Base-by-base conservation (phyloP, 1,140 invertebrate species). In the Triops longicaudatus region DNA sequence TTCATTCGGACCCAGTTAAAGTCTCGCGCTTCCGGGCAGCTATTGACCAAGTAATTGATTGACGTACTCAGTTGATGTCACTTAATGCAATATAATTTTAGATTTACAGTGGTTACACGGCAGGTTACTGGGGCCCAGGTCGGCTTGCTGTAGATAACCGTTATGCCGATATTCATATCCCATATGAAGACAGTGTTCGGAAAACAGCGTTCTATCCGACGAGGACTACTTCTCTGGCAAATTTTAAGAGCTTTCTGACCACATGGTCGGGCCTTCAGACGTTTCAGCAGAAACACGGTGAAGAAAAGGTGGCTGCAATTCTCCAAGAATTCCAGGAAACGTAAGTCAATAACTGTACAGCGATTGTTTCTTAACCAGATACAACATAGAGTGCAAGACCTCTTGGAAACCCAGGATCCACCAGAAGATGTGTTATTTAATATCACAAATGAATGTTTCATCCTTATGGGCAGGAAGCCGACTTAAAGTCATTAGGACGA, bases 201-300 rank as follows among this genome's bases (percentile, higher is more conserved):
- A 78, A 14, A 44, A 9, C 26, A 17, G 31, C 26, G 73, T 71
- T 73, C 14, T 22, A 74, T 72, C 26, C 43, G 71, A 50, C 76
- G 26, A 12, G 73, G 9, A 44, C 76, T 50, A 73, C 72, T 44
- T 78, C 77, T 22, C 27, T 80, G 12, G 63, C 77, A 27, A 76
- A 80, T 78, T 50, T 82, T 26, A 74, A 78, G 31, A 41, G 74
- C 28, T 80, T 80, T 74, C 43, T 81, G 41, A 44, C 50, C 6
- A 79, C 78, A 72, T 78, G 80, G 78, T 80, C 80, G 12, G 79
- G 80, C 14, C 79, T 79, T 72, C 77, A 82, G 42, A 79, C 79
- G 71, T 79, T 75, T 44, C 43, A 78, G 26, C 78, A 73, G 4
- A 26, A 74, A 17, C 44, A 80, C 26, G 80, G 79, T 26, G 74